These are phyloP conservation scores for Syritta pipiens DNA, from an alignment of 2,888 invertebrate species.

Conservation along the genomic window DNA sequence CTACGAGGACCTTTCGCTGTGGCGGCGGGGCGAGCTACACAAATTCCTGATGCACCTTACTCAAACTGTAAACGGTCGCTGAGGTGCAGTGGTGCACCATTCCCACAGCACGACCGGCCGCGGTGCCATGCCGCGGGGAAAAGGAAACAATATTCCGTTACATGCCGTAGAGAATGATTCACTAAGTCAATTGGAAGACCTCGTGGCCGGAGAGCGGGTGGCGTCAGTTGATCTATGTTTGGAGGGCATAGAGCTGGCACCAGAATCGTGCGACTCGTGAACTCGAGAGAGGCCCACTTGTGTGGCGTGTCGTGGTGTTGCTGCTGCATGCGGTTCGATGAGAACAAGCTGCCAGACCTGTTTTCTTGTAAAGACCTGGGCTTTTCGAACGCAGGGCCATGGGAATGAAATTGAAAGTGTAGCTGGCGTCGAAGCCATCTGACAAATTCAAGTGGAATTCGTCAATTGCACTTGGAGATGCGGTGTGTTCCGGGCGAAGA, in stretches of 20 bases:
- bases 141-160: constrained; percentile 61
- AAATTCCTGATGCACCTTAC: constrained; percentile 66
- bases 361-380: constrained; percentile 7
- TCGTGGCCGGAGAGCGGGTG: constrained; percentile 53
- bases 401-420: constrained; percentile 59
- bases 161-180: constrained; percentile 39
- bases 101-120: constrained; percentile 42
- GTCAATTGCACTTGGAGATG: neutral
- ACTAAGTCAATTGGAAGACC: constrained; percentile 36
- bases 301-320: constrained; percentile 28
- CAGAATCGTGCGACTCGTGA: constrained; percentile 51
- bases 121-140: neutral
- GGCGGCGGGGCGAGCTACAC: neutral
- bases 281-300: constrained; percentile 23
- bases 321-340: constrained; percentile 40
- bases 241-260: constrained; percentile 59
- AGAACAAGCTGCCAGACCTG: constrained; percentile 56
- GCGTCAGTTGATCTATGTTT: constrained; percentile 63
- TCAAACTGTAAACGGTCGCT: constrained; percentile 61
- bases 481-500: neutral
- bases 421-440: neutral
- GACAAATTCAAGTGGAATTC: neutral
- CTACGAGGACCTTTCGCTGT: constrained; percentile 62
- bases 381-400: neutral
- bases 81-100: constrained; percentile 55